Evolutionary conservation across 1,140 invertebrate genomes (phyloP), one percentile per base, ranked within the genome.

Genomic region (Drosophila burlai): DNA sequence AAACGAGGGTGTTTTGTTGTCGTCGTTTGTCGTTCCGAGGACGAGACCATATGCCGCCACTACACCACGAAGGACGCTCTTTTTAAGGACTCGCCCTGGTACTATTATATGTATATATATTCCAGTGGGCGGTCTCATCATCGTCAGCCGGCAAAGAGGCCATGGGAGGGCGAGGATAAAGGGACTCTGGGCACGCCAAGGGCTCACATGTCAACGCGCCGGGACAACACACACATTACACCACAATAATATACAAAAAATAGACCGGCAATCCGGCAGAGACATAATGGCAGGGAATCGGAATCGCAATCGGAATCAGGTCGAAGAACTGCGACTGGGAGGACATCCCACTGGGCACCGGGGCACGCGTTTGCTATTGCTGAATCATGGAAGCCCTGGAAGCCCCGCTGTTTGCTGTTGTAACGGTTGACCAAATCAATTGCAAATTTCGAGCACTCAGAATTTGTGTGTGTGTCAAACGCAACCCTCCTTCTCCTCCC

Each of bases 351-450:
- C 81, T 84, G 83, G 34, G 83, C 54, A 29, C 54, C 26, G 47
- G 24, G 54, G 60, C 76, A 80, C 68, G 69, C 69, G 50, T 40
- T 78, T 24, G 43, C 26, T 34, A 10, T 34, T 62, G 72, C 71
- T 73, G 83, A 87, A 83, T 87, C 83, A 89, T 83, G 11, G 4
- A 29, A 29, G 26, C n/a, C 31, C 31, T 21, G 16, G 24, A 38
- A 63, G 13, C 13, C 65, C 49, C 57, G 75, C 57, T 67, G 79
- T 47, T 38, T 77, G 65, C 80, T 82, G 76, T 55, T 81, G 84
- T 81, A 89, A 87, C 83, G 83, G 83, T 87, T 87, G 84, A 87
- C 83, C 83, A 81, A 89, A 87, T 87, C 84, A 80, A 89, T 84
- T 83, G 57, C 54, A 46, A 55, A 69, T 58, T 72, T 60, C 64